Conservation (phyloP, 2,888 invertebrate species). For the Trypoxylon attenuatum region DNA sequence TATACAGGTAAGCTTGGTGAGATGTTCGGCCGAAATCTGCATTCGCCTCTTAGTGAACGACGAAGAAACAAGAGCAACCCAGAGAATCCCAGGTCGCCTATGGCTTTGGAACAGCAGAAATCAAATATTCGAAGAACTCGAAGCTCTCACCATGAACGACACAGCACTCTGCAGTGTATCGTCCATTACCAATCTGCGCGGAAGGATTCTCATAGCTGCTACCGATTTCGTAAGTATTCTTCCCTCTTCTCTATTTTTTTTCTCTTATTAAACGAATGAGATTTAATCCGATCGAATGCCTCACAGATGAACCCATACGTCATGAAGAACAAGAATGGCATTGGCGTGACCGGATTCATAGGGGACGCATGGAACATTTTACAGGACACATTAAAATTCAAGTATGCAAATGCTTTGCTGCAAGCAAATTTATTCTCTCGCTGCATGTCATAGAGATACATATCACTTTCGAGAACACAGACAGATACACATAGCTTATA, state of each 20-base stretch:
- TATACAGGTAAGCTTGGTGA: slow-evolving; percentile 33
- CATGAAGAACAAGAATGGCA: slow-evolving; percentile 56
- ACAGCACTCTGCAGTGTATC: slow-evolving; percentile 54
- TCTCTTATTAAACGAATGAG: neutral
- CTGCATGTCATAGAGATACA: no score
- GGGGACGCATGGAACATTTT: slow-evolving; percentile 73
- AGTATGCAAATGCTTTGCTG: no score
- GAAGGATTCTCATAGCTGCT: slow-evolving; percentile 63
- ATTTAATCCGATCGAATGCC: neutral
- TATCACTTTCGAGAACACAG: no score
- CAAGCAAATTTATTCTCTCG: no score
- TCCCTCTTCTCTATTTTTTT: no score
- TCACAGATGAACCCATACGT: slow-evolving; percentile 71
- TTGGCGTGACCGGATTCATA: slow-evolving; percentile 69
- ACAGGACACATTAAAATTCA: slow-evolving; percentile 68
- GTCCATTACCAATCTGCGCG: slow-evolving; percentile 52
- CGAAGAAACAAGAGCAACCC: slow-evolving; percentile 10
- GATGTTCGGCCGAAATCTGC: slow-evolving; percentile 38
- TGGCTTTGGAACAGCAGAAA: slow-evolving; percentile 47
- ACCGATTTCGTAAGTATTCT: slow-evolving; percentile 63
- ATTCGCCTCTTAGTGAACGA: slow-evolving; percentile 25
- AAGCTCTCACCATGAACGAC: slow-evolving; percentile 46
- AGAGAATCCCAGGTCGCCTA: slow-evolving; percentile 39
- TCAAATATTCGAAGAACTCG: slow-evolving; percentile 48
- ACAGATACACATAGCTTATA: no score